phyloP scores from a whole-genome alignment of 2,888 invertebrate genomes.

The Apoda limacodes region DNA sequence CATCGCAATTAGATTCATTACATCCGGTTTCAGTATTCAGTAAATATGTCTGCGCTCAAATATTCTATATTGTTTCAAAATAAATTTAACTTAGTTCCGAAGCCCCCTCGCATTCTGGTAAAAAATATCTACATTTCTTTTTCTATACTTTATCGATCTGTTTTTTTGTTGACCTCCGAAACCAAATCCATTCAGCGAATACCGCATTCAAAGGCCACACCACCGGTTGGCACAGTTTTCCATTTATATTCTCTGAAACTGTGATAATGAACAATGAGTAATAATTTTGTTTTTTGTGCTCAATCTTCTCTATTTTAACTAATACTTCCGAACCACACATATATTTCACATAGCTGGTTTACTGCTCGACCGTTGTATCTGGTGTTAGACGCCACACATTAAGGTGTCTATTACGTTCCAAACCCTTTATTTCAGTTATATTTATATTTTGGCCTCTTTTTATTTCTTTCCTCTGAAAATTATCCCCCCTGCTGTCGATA shows the following conservation, averaged over 20 bases:
- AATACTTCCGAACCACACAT: neutral
- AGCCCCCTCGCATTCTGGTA: constrained; percentile 14
- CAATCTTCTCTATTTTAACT: constrained; percentile 16
- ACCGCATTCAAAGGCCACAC: no score
- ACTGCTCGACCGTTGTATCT: constrained; percentile 1
- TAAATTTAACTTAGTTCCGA: constrained; percentile 6
- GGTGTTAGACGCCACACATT: constrained; percentile 6
- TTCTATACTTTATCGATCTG: constrained; percentile 1
- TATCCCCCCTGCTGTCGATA: no score
- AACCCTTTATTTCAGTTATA: constrained; percentile 2
- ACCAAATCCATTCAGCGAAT: no score
- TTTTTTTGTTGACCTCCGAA: no score
- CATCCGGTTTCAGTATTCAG: constrained; percentile 19
- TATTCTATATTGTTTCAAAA: constrained; percentile 8
- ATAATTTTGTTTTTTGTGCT: constrained; percentile 20
- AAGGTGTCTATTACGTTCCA: constrained; percentile 3
- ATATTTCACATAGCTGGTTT: constrained; percentile 1
- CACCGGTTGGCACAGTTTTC: no score
- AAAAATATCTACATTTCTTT: constrained; percentile 5
- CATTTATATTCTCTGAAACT: no score
- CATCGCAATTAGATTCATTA: constrained; percentile 10
- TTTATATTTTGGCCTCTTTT: constrained; percentile 1
- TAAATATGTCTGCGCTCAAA: constrained; percentile 15
- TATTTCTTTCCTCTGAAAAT: neutral
- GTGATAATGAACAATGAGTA: constrained; percentile 22